These are phyloP conservation scores for Meteorus cinctellus DNA, from an alignment of 2,888 invertebrate genomes.

Conservation along the genomic window DNA sequence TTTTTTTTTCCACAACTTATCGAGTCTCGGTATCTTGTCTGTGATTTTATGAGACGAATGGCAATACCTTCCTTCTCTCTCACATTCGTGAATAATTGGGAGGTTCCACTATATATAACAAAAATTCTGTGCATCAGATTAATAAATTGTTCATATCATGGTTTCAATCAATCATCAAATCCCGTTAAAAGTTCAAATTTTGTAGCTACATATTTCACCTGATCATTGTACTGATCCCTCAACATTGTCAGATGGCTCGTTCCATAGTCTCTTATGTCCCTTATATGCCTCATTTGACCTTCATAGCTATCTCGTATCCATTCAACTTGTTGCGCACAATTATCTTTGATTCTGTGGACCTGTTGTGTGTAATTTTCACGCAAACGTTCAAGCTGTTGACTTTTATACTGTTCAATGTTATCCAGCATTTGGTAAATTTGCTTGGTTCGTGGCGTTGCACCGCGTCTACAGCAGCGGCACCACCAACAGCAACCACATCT, in stretches of 20 bases:
- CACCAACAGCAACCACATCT: slow-evolving; percentile 84
- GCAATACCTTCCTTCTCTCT: too few relatives aligned
- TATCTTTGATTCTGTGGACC: slow-evolving; percentile 93
- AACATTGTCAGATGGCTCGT: slow-evolving; percentile 89
- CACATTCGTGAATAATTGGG: too few relatives aligned
- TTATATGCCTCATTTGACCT: slow-evolving; percentile 88
- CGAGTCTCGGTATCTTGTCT: too few relatives aligned
- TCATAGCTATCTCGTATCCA: slow-evolving; percentile 95
- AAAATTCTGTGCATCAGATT: too few relatives aligned
- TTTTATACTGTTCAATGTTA: slow-evolving; percentile 92
- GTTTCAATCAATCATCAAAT: too few relatives aligned
- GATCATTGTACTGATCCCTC: slow-evolving; percentile 93
- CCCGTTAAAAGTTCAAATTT: neutral
- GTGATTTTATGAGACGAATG: too few relatives aligned
- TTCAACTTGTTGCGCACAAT: slow-evolving; percentile 94
- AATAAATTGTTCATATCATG: too few relatives aligned
- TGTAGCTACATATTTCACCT: slow-evolving; percentile 76
- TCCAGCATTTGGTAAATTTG: slow-evolving; percentile 92
- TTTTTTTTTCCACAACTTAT: too few relatives aligned
- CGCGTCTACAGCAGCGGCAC: slow-evolving; percentile 82
- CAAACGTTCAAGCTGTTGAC: slow-evolving; percentile 89
- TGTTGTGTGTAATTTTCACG: slow-evolving; percentile 94
- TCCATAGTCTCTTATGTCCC: slow-evolving; percentile 93
- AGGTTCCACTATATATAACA: too few relatives aligned
- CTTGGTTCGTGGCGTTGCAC: slow-evolving; percentile 84